Evolutionary conservation across 92 coral and sea anemone genomes (phyloP), one percentile per base, ranked within the genome.

Genomic region (Diadumene lineata): DNA sequence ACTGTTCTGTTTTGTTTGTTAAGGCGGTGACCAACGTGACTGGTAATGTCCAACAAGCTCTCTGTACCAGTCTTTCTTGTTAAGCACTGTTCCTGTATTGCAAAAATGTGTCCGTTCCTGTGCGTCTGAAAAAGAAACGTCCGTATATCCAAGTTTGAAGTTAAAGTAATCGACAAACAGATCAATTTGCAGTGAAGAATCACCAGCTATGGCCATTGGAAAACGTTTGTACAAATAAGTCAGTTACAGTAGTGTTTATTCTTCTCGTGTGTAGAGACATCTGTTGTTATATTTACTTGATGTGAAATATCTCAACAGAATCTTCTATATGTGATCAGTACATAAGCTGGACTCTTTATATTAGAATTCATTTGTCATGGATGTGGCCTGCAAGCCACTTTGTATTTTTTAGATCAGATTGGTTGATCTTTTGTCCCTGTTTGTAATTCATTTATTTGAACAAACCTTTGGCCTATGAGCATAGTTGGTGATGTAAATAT

Each of bases 1-100:
- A 53, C 19, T 53, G 58, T 53, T 53, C 58, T 53, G 58, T 53
- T 53, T 53, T 53, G 24, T 53, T 53, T 53, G 58, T 53, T 53
- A 53, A 53, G 58, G 58, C 58, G 24, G 24, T 38, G 48, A 38
- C 48, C 48, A 38, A 13, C 58, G 58, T 53, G 58, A 53, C 58
- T 53, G 58, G 58, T 53, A 53, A 53, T 53, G 19, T 15, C 19
- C 24, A 15, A 13, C 58, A 53, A 13, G 58, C 4, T 23, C 58
- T 53, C 58, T 53, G 8, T 53, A 53, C 58, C 58, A 53, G 58
- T 53, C 58, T 9, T 6, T 38, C 48, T 4, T 38, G 13, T 38
- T 4, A 38, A 38, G 13, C 48, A 38, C 6, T 38, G 48, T 38
- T 4, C 7, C 48, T 38, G 48, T 38, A 4, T 38, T 38, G 48